Base-by-base conservation (phyloP, 1,140 invertebrate species). In the Lethrus apterus region DNA sequence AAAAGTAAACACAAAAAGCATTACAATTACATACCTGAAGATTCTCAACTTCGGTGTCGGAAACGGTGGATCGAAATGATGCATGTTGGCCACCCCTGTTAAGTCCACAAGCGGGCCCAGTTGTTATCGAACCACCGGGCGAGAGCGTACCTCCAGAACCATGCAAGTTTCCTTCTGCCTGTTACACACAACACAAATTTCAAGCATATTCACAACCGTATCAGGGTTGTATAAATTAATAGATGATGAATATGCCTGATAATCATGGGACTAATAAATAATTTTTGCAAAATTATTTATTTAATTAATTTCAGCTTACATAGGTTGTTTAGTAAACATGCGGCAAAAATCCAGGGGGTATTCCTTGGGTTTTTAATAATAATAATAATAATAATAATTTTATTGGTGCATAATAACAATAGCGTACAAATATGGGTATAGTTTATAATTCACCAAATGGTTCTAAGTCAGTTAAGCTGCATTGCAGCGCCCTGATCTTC, bases 11-110 rank as follows among this genome's bases (percentile, higher is more conserved):
- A 50, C 17, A 32, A 19, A 42, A 42, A 42, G 40, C 40, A 10
- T 11, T 11, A 26, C 24, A 29, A 15, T 7, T 13, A 42, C 21
- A 84, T 77, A 90, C 88, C 75, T 86, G 86, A 66, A 83, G 78
- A 63, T 81, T 83, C 71, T 92, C 87, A 61, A 90, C 80, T 75
- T 95, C 93, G 62, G 88, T 93, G 70, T 96, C 93, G 52, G 91
- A 94, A 50, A 93, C 83, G 40, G 91, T 89, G 54, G 88, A 90
- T 57, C 89, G 79, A 70, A 87, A 83, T 33, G 85, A 85, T 49
- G 62, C 67, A 59, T 70, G 70, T 44, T 68, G 71, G 55, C 74
- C 74, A 59, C 74, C 73, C 54, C 75, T 71, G 57, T 75, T 67
- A 33, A 70, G 53, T 48, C 71, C 68, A 70, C 66, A 69, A 47